Evolutionary conservation across 2,797 vertebrate species (phyloP), one percentile per base, ranked within the genome.

Genomic region (Tolypeutes matacus): DNA sequence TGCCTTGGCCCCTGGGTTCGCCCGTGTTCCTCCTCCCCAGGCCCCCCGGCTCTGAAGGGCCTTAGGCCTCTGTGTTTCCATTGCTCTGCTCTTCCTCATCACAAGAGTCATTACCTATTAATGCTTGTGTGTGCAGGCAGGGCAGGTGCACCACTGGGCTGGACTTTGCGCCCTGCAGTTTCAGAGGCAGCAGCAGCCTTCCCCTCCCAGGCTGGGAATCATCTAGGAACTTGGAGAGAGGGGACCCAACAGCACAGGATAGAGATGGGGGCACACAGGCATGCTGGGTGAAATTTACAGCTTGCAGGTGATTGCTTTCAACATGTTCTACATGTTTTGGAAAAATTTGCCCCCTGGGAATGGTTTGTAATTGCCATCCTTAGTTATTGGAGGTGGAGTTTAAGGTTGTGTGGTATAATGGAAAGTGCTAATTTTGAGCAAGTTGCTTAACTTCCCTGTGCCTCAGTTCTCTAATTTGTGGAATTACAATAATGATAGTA

Each of bases 91-190:
- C 75, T 93, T 94, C 82, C 82, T 81, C 82, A 11, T 91, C 46
- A 1, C 53, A 51, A 31, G 53, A 62, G 76, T 92, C 93, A 96
- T 97, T 96, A 96, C 81, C 82, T 96, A 96, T 96, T 96, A 84
- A 97, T 95, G 94, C 2, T 29, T 10, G 51, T 34, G 72, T 72
- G 36, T 46, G 72, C 88, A n/a, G 80, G 86, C 36, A 2, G 80
- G 88, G 90, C 78, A 5, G 72, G 86, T 0, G 2, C 83, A 62
- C 3, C 15, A 6, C 70, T 70, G 76, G 91, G 17, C 83, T 96
- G 97, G 92, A 97, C 97, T 97, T 97, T 96, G 96, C 85, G 78
- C 94, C 78, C 36, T 89, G 46, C 21, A 73, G 70, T 83, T 95
- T 90, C 0, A 0, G 83, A 91, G 46, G 69, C 14, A 2, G 51